Percentiles rank a stretch among this genome's conserved stretches.
Evolutionary conservation across 2,888 invertebrate species (phyloP).

Genomic region (Brachycybe producta): DNA sequence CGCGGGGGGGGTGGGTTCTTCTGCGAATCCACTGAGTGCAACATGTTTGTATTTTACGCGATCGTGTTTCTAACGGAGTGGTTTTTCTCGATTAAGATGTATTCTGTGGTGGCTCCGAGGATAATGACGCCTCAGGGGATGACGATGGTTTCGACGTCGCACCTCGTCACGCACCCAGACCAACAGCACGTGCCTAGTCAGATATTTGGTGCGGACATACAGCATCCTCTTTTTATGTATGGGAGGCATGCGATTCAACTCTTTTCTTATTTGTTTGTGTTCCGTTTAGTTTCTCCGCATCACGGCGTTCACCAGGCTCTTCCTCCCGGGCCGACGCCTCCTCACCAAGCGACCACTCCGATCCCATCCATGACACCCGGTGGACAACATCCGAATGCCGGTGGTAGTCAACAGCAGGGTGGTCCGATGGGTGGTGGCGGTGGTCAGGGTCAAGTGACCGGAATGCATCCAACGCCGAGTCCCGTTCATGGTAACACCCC

Average conservation of each 20-base stretch:
- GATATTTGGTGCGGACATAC: conserved; percentile 14
- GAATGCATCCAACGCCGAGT: conserved; percentile 17
- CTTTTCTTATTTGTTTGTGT: background rate
- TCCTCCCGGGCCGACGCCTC: conserved; percentile 13
- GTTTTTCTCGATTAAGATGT: conserved; percentile 18
- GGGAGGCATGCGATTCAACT: background rate
- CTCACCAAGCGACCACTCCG: conserved; percentile 8
- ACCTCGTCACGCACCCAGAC: conserved; percentile 10
- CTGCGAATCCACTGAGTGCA: background rate
- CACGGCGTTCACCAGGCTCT: conserved; percentile 11
- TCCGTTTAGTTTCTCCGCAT: conserved; percentile 16
- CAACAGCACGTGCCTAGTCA: conserved; percentile 18
- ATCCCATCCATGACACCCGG: conserved; percentile 10
- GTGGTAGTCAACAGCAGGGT: conserved; percentile 3
- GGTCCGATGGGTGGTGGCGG: conserved; percentile 12
- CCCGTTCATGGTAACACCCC: conserved; percentile 15
- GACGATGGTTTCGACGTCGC: conserved; percentile 29
- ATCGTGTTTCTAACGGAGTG: too few relatives aligned
- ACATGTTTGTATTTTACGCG: background rate
- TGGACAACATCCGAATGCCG: conserved; percentile 15
- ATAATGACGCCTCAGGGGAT: conserved; percentile 38
- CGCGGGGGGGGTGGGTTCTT: too few relatives aligned
- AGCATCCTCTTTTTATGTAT: background rate
- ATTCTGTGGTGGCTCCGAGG: conserved; percentile 29
- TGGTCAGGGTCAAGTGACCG: conserved; percentile 12